A percentile compares a stretch with the other conserved stretches of the same genome.
Evolutionary conservation across 1,140 invertebrate genomes (phyloP).

Genomic region (Arctopsyche grandis): DNA sequence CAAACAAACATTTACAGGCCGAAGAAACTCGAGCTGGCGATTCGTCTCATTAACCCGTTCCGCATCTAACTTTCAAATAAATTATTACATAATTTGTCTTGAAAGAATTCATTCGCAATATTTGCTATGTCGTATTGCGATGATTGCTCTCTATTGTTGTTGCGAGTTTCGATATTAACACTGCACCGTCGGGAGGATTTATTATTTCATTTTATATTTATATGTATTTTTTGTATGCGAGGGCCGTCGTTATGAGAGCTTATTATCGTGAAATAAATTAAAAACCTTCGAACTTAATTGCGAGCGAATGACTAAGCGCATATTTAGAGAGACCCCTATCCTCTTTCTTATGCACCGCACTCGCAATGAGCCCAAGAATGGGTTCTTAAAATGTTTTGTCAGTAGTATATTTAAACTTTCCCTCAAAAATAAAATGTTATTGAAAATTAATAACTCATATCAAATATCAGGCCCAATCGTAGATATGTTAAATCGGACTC

Average conservation of each 20-base stretch:
- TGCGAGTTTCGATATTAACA: background rate
- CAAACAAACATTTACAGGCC: too few species aligned
- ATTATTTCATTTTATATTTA: background rate
- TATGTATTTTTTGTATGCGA: background rate
- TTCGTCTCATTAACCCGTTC: too few species aligned
- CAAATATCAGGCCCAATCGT: too few species aligned
- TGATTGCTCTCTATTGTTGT: background rate
- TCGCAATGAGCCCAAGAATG: background rate
- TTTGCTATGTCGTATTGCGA: background rate
- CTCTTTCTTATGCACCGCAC: slow-evolving; percentile 3
- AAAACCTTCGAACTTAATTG: slow-evolving; percentile 35
- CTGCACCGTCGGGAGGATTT: background rate
- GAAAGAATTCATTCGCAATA: too few species aligned
- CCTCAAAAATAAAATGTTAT: too few species aligned
- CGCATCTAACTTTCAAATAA: too few species aligned
- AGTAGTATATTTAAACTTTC: too few species aligned
- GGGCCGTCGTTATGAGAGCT: slow-evolving; percentile 26
- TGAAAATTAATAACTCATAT: too few species aligned
- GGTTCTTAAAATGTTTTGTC: background rate
- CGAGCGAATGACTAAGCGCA: slow-evolving; percentile 33
- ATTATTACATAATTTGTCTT: too few species aligned
- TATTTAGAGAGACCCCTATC: slow-evolving; percentile 8
- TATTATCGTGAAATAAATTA: slow-evolving; percentile 38
- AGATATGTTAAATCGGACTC: too few species aligned
- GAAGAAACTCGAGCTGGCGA: too few species aligned